Evolutionary conservation across 2,888 invertebrate species (phyloP), one percentile per base, ranked within the genome.

Genomic region (Vesta saturnalis): DNA sequence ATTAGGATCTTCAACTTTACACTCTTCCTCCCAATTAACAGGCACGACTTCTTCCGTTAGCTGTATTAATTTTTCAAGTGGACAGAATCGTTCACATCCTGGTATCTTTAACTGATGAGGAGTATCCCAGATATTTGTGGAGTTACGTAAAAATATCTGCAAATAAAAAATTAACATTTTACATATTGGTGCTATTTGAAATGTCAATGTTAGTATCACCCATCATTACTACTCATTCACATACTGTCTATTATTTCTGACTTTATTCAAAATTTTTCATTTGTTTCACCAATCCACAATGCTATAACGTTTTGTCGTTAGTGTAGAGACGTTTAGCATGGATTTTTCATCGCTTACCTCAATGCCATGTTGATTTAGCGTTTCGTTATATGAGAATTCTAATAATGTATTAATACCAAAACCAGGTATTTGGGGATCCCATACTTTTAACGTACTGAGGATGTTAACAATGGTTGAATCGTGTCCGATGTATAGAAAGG

Each of bases 401-500:
- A 92, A 84, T 54, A 92, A 79, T 0, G 87, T 83, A 81, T 89
- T 88, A 12, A 89, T 87, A 19, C 88, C 89, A 76, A 91, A 92
- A 15, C 86, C 86, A 0, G 92, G 92, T 71, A 90, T 81, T 77
- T 90, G 89, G 5, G 85, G 82, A 67, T 91, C 87, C 89, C 90
- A 93, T 3, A 92, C 84, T 49, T 88, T 86, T 35, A 94, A 79
- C 0, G 90, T 87, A 18, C 87, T 83, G 60, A 93, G 80, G 49
- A 93, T 79, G 74, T 91, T 90, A 0, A 89, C 87, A 4, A 94
- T 83, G 0, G 93, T 92, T 0, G 91, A 89, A 80, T 94, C 94
- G 78, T 94, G 94, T 0, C 91, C 92, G 0, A 89, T 87, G 77
- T 90, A 92, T 64, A 91, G 85, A 73, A 85, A 89, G 64, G 91